phyloP scores from a whole-genome alignment of 2,888 invertebrate species.

The Dinocampus coccinellae region DNA sequence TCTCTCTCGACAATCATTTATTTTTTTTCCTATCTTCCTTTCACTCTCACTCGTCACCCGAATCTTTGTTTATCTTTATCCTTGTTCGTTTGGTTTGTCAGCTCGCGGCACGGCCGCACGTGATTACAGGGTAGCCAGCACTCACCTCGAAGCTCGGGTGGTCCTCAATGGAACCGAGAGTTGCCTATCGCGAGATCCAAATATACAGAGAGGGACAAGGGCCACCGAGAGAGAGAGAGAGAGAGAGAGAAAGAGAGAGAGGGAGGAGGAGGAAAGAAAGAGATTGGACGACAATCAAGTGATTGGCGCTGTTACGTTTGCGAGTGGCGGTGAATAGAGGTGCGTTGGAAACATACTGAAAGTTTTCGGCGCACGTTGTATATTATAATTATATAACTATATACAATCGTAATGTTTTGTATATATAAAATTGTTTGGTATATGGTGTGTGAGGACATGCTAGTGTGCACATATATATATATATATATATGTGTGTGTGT shows the following conservation, averaged over 20 bases:
- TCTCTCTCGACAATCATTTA: not conserved
- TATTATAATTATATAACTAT: not conserved
- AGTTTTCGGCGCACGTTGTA: constrained; percentile 27
- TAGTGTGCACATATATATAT: not conserved
- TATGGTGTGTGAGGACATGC: not conserved
- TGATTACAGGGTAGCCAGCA: constrained; percentile 69
- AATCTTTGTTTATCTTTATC: constrained; percentile 70
- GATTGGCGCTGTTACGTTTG: not conserved
- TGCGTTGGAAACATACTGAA: not conserved
- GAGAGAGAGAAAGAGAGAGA: not conserved
- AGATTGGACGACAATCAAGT: not conserved
- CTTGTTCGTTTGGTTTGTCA: constrained; percentile 69
- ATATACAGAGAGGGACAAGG: not conserved
- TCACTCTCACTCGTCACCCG: constrained; percentile 37
- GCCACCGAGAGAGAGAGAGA: constrained; percentile 2
- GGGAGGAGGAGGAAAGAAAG: not conserved
- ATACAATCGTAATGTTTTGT: constrained; percentile 14
- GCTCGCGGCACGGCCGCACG: constrained; percentile 67
- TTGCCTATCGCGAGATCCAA: constrained; percentile 34
- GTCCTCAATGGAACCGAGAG: constrained; percentile 50
- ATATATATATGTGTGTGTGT: not conserved
- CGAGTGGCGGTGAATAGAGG: not conserved
- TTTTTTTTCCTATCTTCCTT: constrained; percentile 37
- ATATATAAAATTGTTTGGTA: not conserved
- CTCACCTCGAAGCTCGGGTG: constrained; percentile 70